Evolutionary conservation across 1,140 invertebrate genomes (phyloP).

Genomic region (Magallana ariakensis): DNA sequence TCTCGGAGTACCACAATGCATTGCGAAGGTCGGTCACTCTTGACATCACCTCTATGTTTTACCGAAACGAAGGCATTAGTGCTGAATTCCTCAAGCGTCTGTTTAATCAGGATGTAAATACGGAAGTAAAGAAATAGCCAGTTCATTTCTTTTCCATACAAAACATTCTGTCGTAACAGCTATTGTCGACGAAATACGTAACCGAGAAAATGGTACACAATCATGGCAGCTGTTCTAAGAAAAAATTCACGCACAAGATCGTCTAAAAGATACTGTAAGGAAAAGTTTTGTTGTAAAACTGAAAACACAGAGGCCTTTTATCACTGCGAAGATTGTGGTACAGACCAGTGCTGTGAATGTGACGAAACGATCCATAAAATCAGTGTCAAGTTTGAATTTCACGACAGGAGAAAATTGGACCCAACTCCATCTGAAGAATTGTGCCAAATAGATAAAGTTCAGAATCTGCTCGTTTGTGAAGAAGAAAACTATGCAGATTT

Average conservation of each 20-base stretch:
- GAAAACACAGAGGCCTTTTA: slow-evolving; percentile 72
- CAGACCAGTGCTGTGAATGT: slow-evolving; percentile 78
- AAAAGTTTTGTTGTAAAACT: slow-evolving; percentile 74
- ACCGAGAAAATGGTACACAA: slow-evolving; percentile 35
- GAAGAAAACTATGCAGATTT: slow-evolving; percentile 78
- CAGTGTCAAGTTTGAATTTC: slow-evolving; percentile 73
- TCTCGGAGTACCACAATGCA: slow-evolving; percentile 60
- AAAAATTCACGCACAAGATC: slow-evolving; percentile 60
- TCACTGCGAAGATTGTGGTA: slow-evolving; percentile 76
- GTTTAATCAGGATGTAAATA: slow-evolving; percentile 30
- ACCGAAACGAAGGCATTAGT: not conserved
- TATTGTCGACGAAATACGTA: not conserved
- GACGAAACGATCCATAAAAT: slow-evolving; percentile 77
- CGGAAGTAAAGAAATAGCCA: slow-evolving; percentile 42
- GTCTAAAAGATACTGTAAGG: slow-evolving; percentile 72
- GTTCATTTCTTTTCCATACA: not conserved
- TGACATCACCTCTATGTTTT: slow-evolving; percentile 10
- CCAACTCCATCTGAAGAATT: slow-evolving; percentile 67
- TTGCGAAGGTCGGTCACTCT: not conserved
- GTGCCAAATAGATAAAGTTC: slow-evolving; percentile 69
- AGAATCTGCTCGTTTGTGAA: slow-evolving; percentile 66
- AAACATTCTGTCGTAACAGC: not conserved
- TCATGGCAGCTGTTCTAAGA: slow-evolving; percentile 40
- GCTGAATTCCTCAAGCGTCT: not conserved
- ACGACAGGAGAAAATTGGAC: slow-evolving; percentile 71